Percentiles rank a stretch among this genome's conserved stretches.
Evolutionary conservation across 1,140 invertebrate species (phyloP).

Genomic region (Frieseomelitta varia): DNA sequence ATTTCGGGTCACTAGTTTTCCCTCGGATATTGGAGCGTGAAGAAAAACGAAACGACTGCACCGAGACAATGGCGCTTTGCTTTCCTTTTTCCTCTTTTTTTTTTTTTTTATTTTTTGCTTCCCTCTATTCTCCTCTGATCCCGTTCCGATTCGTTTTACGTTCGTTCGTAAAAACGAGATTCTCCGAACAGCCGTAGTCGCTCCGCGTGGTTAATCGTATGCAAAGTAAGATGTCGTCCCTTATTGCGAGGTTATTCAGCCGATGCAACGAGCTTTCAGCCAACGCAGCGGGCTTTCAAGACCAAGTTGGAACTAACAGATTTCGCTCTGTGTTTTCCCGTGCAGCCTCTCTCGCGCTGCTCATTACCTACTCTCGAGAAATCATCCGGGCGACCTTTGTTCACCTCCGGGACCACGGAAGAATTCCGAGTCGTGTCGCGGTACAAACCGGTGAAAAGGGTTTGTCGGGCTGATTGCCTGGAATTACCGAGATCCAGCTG

Average conservation of each 20-base stretch:
- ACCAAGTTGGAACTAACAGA: conserved; percentile 18
- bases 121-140: background rate
- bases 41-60: background rate
- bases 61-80: no score
- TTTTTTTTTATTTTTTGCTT: background rate
- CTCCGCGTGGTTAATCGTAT: conserved; percentile 50
- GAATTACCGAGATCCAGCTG: conserved; percentile 38
- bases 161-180: background rate
- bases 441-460: conserved; percentile 37
- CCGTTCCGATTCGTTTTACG: conserved; percentile 25
- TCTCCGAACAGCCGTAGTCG: no score
- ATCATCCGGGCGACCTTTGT: conserved; percentile 54
- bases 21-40: background rate
- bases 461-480: conserved; percentile 59
- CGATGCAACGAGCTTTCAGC: background rate
- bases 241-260: conserved; percentile 33
- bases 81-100: background rate
- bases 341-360: conserved; percentile 11
- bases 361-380: conserved; percentile 56
- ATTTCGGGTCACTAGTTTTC: background rate
- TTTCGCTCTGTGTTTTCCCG: conserved; percentile 46
- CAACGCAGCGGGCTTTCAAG: background rate
- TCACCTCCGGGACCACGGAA: conserved; percentile 37
- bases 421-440: conserved; percentile 48
- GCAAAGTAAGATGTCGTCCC: conserved; percentile 44